These are phyloP conservation scores for Pyrrhosoma nymphula DNA, from an alignment of 2,888 invertebrate genomes.

Conservation along the genomic window DNA sequence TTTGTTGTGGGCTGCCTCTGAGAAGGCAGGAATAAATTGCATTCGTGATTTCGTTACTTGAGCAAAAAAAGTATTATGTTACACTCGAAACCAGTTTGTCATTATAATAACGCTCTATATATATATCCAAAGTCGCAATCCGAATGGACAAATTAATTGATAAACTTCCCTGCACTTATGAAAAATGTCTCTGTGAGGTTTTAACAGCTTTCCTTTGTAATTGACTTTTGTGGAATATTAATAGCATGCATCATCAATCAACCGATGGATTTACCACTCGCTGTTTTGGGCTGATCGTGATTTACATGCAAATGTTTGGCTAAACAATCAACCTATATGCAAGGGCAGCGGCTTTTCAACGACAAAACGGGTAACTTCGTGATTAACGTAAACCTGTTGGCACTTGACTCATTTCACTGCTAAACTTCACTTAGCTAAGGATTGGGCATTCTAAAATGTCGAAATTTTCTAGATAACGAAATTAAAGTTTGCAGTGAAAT, in stretches of 20 bases:
- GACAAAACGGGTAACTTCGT: background rate
- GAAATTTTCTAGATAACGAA: too few species aligned
- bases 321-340: background rate
- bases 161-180: background rate
- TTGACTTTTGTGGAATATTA: background rate
- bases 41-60: background rate
- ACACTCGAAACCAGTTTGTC: background rate
- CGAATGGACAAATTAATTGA: background rate
- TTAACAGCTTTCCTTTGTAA: background rate
- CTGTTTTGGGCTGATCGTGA: background rate
- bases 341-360: background rate
- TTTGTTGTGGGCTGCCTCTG: background rate
- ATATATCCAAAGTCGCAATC: background rate
- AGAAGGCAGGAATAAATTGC: background rate
- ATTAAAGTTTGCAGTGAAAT: too few species aligned
- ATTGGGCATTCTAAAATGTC: background rate
- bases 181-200: background rate
- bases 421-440: background rate
- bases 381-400: background rate
- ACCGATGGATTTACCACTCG: background rate
- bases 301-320: background rate
- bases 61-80: background rate
- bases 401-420: background rate
- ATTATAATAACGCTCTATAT: background rate
- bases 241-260: slow-evolving; percentile 22